Evolutionary conservation across 2,888 invertebrate species (phyloP), one percentile per base, ranked within the genome.

Genomic region (Hypsopygia costalis): DNA sequence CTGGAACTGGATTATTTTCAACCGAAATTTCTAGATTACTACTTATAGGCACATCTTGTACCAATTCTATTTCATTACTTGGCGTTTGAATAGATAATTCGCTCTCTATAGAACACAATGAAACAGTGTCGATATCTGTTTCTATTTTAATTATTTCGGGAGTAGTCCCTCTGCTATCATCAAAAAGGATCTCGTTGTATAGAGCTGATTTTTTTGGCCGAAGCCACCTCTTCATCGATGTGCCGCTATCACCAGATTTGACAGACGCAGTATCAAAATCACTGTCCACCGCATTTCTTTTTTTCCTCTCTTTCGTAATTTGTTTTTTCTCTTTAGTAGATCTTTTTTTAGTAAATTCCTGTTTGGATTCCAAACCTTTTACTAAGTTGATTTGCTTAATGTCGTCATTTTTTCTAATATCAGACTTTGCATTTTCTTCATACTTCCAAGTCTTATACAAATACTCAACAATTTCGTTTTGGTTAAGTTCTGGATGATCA

Each of bases 361-460:
- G 41, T 2, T 40, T 37, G 12, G 34, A 9, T 3, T 34, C 34
- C 10, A 49, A 42, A 3, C 63, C 64, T 44, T 62, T 63, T 0
- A 65, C 53, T 25, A 63, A 31, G 21, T 46, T 52, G 1, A 49
- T 53, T 12, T 50, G 48, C 37, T 49, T 41, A 16, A 55, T 44
- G 12, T 53, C 52, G 35, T 58, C 53, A 16, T 35, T 50, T 35
- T 51, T 60, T 7, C 45, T 43, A 1, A 58, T 47, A 10, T 61
- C 60, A 32, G 57, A 38, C 39, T 58, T 69, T 0, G 39, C 9
- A 32, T 40, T 41, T 29, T 81, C 71, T 43, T 71, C 69, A 36
- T 79, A 82, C 11, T 76, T 49, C 90, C 90, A 91, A 6, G 86
- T 83, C 51, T 90, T 86, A 31, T 82, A 81, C 39, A 91, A 68